Evolutionary conservation across 2,113 vertebrate species (phyloP), one percentile per base, ranked within the genome.

Genomic region (Rynchops niger): DNA sequence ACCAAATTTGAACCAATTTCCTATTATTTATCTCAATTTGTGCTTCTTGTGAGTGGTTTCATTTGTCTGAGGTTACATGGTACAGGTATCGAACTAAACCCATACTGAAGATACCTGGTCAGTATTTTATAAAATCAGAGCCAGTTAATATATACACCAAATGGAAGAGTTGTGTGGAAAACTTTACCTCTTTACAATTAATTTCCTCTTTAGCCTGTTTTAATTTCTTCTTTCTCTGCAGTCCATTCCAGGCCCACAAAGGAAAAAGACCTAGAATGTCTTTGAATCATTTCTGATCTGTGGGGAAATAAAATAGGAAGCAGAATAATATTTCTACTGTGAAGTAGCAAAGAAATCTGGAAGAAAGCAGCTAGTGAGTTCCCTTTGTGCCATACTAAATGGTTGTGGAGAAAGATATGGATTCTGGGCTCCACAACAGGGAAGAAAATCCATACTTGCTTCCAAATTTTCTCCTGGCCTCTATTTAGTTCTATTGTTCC

Each of bases 401-500:
- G 97, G 97, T 95, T 97, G 96, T 97, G 97, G 85, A 96, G 97
- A 97, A 97, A 98, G 95, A 98, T 98, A 98, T 87, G 96, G 97
- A 98, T 98, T 98, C 97, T 98, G 98, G 97, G 96, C 98, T 98
- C 92, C 76, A 95, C 67, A 38, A 97, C 88, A 89, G 87, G 95
- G 97, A 97, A 98, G 98, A 97, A 99, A 99, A 98, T 98, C 98
- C 97, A 97, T 95, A 32, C 72, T 92, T 88, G 71, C 82, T 97
- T 95, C 93, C 95, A 96, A 20, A 45, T 88, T 96, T 97, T 90
- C 77, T 65, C 53, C 80, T 93, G 92, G 91, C 93, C 30, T 96
- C 59, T 86, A 71, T 73, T 38, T 93, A 86, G 56, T 79, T 90
- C 82, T 77, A 2, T 96, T 95, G 88, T 96, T 97, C 69, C 76